Base-by-base conservation (phyloP, 2,113 vertebrate genomes). In the Athene noctua region DNA sequence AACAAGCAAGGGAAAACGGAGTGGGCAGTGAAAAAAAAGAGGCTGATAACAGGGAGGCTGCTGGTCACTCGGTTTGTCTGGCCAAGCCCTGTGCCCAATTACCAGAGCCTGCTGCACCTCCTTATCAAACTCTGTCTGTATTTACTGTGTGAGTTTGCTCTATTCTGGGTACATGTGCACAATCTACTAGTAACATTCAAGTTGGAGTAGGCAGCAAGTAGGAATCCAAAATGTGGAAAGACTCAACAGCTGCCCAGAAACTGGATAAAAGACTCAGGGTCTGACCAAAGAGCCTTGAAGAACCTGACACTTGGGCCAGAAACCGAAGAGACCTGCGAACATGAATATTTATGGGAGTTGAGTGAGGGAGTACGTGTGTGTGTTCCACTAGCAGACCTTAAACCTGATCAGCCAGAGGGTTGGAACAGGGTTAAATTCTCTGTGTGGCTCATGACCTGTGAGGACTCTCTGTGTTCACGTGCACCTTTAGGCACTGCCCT, bases 131-230 rank as follows among this genome's bases (percentile, higher is more conserved):
- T 11, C 78, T 29, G 8, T 36, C 8, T 36, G 25, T 4, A 18
- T 38, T 34, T 23, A 20, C 44, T 46, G 22, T 23, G 40, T 1
- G 4, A 30, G 16, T 29, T 44, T 57, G 36, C 67, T 51, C 58
- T 49, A 3, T 5, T 62, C 57, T 46, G 25, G 42, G 67, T 5
- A 21, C 0, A 0, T 6, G 13, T 10, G 23, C 0, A 5, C 57
- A 17, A 89, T 16, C 49, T 47, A 32, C 73, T 19, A 27, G 15
- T 32, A 32, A 65, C 68, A 80, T 23, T 47, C 55, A 51, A 18
- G 36, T 5, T 49, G 44, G n/a, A 47, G n/a, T 32, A 55, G 32
- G 49, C 63, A 78, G 29, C 26, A 68, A 68, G 29, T 1, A 68
- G 20, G 73, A 93, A 73, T 23, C 44, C 27, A 38, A 54, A 73